Percentiles rank a stretch among this genome's conserved stretches.
Evolutionary conservation across 2,888 invertebrate genomes (phyloP).

Genomic region (Polydrusus cervinus): DNA sequence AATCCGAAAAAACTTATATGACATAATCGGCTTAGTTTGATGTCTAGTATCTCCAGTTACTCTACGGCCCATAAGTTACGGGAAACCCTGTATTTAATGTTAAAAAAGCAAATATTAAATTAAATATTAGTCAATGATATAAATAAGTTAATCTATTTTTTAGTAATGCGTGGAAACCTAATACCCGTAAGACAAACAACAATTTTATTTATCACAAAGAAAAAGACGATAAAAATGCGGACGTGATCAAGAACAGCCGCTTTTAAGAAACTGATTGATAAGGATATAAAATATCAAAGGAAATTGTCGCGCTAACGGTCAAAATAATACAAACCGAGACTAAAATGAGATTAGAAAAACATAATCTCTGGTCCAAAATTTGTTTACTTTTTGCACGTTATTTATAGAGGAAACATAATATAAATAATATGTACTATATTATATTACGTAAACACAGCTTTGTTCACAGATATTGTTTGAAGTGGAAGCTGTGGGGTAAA

Average conservation of each 20-base stretch:
- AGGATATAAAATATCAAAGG: slow-evolving; percentile 26
- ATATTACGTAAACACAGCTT: not conserved
- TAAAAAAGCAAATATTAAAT: no score
- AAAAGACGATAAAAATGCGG: slow-evolving; percentile 32
- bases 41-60: no score
- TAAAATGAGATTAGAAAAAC: slow-evolving; percentile 17
- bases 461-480: no score
- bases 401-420: no score
- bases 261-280: slow-evolving; percentile 27
- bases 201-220: slow-evolving; percentile 27
- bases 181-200: slow-evolving; percentile 15
- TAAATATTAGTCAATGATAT: no score
- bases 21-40: no score
- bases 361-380: slow-evolving; percentile 2
- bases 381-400: slow-evolving; percentile 9
- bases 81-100: no score
- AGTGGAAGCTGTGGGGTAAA: no score
- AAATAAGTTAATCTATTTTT: no score
- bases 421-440: slow-evolving; percentile 1
- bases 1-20: no score
- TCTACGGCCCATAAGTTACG: no score
- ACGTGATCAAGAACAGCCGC: slow-evolving; percentile 38
- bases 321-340: slow-evolving; percentile 26
- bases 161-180: not conserved
- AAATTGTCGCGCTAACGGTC: slow-evolving; percentile 21